Evolutionary conservation across 2,888 invertebrate species (phyloP).

Genomic region (Pteria penguin): DNA sequence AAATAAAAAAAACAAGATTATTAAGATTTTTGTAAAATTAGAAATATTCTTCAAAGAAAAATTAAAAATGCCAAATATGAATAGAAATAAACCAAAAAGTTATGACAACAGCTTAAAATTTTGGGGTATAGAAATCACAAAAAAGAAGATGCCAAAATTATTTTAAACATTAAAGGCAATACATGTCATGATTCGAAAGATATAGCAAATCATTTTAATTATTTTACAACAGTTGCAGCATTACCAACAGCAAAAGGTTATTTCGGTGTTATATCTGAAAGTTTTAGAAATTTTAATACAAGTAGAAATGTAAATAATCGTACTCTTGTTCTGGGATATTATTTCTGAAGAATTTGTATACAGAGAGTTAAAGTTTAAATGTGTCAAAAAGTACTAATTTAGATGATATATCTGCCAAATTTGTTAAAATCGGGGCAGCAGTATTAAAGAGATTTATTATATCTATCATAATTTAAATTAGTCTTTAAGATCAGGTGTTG

Average conservation of each 20-base stretch:
- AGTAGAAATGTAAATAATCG: conserved; percentile 12
- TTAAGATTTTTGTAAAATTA: not conserved
- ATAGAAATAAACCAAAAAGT: not conserved
- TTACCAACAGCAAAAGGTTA: not conserved
- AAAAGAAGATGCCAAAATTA: conserved; percentile 2
- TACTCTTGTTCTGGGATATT: conserved; percentile 7
- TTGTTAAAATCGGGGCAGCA: conserved; percentile 38
- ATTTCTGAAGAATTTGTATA: conserved; percentile 25
- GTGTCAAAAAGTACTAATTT: conserved; percentile 40
- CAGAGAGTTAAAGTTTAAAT: conserved; percentile 37
- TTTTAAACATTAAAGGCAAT: conserved; percentile 19
- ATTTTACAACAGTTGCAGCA: conserved; percentile 16
- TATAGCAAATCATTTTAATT: conserved; percentile 19
- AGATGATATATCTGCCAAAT: conserved; percentile 41
- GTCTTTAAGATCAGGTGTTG: conserved; percentile 33
- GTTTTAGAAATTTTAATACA: conserved; percentile 6
- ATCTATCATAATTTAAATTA: conserved; percentile 34
- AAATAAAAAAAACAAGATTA: not conserved
- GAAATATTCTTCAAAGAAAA: not conserved
- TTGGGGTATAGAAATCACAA: conserved; percentile 9
- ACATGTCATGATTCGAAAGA: not conserved
- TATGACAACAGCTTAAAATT: not conserved
- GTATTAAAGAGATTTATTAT: conserved; percentile 30
- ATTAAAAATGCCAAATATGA: not conserved
- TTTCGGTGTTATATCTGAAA: not conserved